Percentiles rank a stretch among this genome's conserved stretches.
Conservation (phyloP, 2,797 vertebrate species). For the Brachymystax lenok region DNA sequence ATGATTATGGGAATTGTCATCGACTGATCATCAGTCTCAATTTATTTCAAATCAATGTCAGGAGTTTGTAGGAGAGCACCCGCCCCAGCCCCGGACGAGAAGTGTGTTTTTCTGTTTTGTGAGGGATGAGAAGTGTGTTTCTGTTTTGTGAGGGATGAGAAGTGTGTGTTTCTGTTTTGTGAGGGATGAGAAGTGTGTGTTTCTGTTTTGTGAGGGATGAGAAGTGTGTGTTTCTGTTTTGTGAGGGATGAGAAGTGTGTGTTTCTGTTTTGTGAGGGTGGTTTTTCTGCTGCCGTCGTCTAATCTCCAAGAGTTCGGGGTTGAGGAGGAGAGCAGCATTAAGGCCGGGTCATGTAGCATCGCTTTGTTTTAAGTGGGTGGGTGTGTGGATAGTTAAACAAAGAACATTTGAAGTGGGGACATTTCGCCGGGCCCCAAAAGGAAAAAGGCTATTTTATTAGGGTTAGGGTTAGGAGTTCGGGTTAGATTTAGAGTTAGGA, state of each 20-base stretch:
- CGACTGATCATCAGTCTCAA: constrained; percentile 81
- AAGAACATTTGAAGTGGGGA: too few species aligned
- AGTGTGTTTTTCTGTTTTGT: too few species aligned
- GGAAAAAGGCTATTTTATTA: too few species aligned
- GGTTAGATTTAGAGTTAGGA: too few species aligned
- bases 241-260: neutral
- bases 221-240: neutral
- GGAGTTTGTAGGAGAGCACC: constrained; percentile 28
- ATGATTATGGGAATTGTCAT: constrained; percentile 82
- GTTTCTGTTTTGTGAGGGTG: neutral
- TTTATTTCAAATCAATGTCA: constrained; percentile 82
- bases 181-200: neutral
- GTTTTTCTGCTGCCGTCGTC: neutral
- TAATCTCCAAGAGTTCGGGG: neutral
- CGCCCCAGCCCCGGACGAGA: neutral
- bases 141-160: neutral
- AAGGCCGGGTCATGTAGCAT: constrained; percentile 10
- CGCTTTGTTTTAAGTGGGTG: neutral
- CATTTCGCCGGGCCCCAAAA: too few species aligned
- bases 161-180: neutral
- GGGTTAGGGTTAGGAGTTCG: too few species aligned
- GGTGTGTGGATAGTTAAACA: neutral
- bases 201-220: neutral
- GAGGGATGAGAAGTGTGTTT: neutral
- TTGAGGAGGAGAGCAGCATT: constrained; percentile 9